phyloP scores from a whole-genome alignment of 2,113 vertebrate species.

The Erinaceus europaeus region DNA sequence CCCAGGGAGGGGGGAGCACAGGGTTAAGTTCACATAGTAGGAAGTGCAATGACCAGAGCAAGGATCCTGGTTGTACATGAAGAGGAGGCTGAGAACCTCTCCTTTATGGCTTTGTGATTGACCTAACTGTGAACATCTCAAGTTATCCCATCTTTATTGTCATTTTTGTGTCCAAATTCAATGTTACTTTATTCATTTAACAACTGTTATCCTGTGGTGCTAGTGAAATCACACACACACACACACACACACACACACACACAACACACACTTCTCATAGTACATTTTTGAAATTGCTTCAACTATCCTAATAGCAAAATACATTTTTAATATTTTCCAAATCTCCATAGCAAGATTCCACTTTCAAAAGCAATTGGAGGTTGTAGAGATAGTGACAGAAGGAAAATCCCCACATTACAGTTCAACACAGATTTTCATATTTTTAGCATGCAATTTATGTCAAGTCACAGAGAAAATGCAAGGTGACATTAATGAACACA shows the following conservation, averaged over 20 bases:
- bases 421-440: neutral
- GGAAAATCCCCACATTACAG: neutral
- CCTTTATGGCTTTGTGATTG: neutral
- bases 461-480: neutral
- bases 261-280: neutral
- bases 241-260: too few species aligned
- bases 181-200: neutral
- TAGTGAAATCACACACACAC: neutral
- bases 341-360: neutral
- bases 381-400: neutral
- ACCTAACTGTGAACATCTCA: neutral
- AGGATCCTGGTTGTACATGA: too few species aligned
- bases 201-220: neutral
- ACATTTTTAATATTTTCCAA: conserved; percentile 7
- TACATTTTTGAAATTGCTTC: neutral
- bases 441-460: conserved; percentile 27
- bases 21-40: too few species aligned
- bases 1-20: too few species aligned
- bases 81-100: neutral
- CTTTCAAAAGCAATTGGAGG: neutral
- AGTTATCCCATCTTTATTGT: neutral
- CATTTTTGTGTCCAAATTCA: neutral
- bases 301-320: neutral
- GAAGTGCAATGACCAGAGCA: too few species aligned
- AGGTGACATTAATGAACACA: conserved; percentile 1